These are phyloP conservation scores for Caenorhabditis sinica DNA, from an alignment of 2,888 invertebrate genomes.

Conservation along the genomic window DNA sequence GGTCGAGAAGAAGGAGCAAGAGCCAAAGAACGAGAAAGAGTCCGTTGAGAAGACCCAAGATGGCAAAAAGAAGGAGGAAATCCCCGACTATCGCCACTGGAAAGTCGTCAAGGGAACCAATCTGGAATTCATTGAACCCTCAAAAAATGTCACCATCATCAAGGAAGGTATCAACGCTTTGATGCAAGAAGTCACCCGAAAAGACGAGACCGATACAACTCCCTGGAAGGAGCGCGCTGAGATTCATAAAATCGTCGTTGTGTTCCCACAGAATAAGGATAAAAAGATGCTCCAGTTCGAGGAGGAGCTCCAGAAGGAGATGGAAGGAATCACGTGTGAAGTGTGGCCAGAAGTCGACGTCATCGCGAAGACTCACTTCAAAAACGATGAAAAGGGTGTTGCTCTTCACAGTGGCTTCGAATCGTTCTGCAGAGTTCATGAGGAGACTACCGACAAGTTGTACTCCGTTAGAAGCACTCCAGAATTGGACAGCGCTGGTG, in stretches of 20 bases:
- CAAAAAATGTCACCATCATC: background rate
- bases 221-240: background rate
- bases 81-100: background rate
- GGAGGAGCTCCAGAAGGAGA: background rate
- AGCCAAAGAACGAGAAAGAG: too few relatives aligned
- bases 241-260: background rate
- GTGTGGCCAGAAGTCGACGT: background rate
- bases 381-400: background rate
- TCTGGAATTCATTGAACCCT: background rate
- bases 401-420: background rate
- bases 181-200: background rate
- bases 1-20: too few relatives aligned
- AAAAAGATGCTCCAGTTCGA: background rate
- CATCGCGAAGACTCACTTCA: background rate
- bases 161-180: background rate
- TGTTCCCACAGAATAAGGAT: background rate
- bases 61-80: too few relatives aligned
- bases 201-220: too few relatives aligned
- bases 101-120: background rate
- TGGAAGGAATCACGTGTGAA: background rate
- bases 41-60: too few relatives aligned
- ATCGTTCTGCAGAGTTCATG: background rate
- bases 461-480: background rate
- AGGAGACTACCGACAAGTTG: background rate
- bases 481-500: background rate